Base-by-base conservation (phyloP, 2,797 vertebrate species). In the Phalloptychus januarius region DNA sequence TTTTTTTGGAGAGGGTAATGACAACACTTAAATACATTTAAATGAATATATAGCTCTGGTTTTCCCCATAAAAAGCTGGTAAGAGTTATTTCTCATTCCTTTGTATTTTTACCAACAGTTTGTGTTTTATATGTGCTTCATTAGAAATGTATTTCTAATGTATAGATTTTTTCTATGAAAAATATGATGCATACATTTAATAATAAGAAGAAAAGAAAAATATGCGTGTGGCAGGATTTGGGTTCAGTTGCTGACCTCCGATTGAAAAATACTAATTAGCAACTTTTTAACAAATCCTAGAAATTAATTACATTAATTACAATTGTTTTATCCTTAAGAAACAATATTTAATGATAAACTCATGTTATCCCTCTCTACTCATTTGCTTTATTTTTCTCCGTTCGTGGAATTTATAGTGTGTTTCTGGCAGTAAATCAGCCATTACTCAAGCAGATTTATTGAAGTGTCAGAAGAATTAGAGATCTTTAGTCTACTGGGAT, bases 141-240 rank as follows among this genome's bases (percentile, higher is more conserved):
- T 28, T 75, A 82, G 23, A 78, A 72, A 61, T 50, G 50, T 7
- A 71, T 79, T 76, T 83, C 61, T 72, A 45, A 44, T 70, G 70
- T 36, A 69, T 20, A 50, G 28, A 6, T 23, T 65, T 6, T 79
- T n/a, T 76, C 71, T 40, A 45, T 40, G 67, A 80, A 85, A 65
- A 31, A 74, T 87, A 84, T 75, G 81, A 83, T 82, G 38, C 7
- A 80, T 69, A 18, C 28, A 76, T 8, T 11, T 74, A 86, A 72
- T 77, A 78, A 76, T 82, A 0, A 16, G 69, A 61, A 52, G 44
- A 52, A 78, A 48, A 79, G 46, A 46, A 20, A 52, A 63, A 63
- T 16, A 61, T 18, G 33, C 1, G 1, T 63, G 58, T 18, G 31
- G 31, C 31, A 63, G 58, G 58, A 20, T 61, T 72, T 38, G 38